Evolutionary conservation across 2,888 invertebrate species (phyloP), one percentile per base, ranked within the genome.

Genomic region (Plagiodera versicolora): DNA sequence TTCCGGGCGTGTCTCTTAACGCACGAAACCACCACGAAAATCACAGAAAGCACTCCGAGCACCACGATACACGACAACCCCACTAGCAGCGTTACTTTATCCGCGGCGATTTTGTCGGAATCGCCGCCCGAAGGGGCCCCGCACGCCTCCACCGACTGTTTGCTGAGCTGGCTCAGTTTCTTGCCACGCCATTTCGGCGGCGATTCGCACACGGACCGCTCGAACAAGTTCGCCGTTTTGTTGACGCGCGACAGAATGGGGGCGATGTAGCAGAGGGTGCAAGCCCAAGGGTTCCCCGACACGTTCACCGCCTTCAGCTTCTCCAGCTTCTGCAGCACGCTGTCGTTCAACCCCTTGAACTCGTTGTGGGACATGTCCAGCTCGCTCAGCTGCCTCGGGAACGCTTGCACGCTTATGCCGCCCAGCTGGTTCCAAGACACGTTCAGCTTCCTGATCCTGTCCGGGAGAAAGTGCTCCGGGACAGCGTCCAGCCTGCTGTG

Each of bases 301-400:
- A 89, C 76, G 71, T 83, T 79, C 1, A 87, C 78, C 35, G 80
- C 77, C 2, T 83, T 80, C 63, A 88, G 81, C 9, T 82, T 83
- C 72, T 87, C 87, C 52, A 89, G 74, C 63, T 85, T 81, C 46
- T 83, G 79, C 48, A 89, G 77, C 30, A 86, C 81, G 32, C 82
- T 77, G 66, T 86, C 86, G 64, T 83, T 84, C 55, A 89, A 80
- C 46, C 87, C 86, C 67, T 85, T 84, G 67, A 92, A 80, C 73
- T 85, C 83, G 79, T 93, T 93, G 68, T 86, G 82, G n/a, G 90
- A 90, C 69, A 91, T 78, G 79, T 92, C 91, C 66, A 92, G 79
- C 70, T 84, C 83, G 75, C 86, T 81, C 50, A 89, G 77, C 74
- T 84, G 83, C 71, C 82, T 82, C 1, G 87, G 83, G 58, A 89